phyloP scores from a whole-genome alignment of 1,140 invertebrate species.

The Oppia nitens region DNA sequence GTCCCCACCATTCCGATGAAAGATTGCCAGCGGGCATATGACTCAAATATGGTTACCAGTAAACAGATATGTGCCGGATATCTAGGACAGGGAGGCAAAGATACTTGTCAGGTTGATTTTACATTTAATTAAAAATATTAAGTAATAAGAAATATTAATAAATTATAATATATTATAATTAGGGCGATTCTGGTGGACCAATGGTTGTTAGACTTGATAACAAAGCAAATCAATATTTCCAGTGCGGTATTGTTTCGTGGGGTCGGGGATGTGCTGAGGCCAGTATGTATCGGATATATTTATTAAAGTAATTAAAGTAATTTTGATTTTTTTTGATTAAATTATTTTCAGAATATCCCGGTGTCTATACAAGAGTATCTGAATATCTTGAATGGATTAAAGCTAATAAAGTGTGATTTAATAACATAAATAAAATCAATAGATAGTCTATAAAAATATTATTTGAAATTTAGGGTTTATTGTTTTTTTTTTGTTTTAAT shows the following conservation, averaged over 20 bases:
- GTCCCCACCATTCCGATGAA: constrained; percentile 24
- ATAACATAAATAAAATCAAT: too few species aligned
- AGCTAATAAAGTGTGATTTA: constrained; percentile 4
- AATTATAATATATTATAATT: too few species aligned
- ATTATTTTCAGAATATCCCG: constrained; percentile 60
- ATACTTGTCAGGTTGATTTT: constrained; percentile 24
- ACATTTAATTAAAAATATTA: not conserved
- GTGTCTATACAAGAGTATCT: constrained; percentile 61
- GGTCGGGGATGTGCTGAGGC: constrained; percentile 57
- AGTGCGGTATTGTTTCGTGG: constrained; percentile 49
- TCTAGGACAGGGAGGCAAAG: constrained; percentile 23
- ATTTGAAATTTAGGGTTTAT: too few species aligned
- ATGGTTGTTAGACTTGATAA: constrained; percentile 36
- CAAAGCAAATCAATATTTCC: constrained; percentile 31
- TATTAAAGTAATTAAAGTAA: too few species aligned
- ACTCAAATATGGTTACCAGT: constrained; percentile 16
- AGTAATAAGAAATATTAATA: not conserved
- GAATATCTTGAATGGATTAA: constrained; percentile 27
- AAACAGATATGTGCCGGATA: constrained; percentile 30
- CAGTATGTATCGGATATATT: too few species aligned
- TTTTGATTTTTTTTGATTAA: too few species aligned
- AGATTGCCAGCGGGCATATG: constrained; percentile 21
- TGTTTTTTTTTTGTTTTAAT: too few species aligned
- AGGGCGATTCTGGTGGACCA: constrained; percentile 14
- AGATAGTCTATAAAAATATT: too few species aligned